These are phyloP conservation scores for Antheraea mylitta DNA, from an alignment of 1,140 invertebrate genomes.

Conservation along the genomic window DNA sequence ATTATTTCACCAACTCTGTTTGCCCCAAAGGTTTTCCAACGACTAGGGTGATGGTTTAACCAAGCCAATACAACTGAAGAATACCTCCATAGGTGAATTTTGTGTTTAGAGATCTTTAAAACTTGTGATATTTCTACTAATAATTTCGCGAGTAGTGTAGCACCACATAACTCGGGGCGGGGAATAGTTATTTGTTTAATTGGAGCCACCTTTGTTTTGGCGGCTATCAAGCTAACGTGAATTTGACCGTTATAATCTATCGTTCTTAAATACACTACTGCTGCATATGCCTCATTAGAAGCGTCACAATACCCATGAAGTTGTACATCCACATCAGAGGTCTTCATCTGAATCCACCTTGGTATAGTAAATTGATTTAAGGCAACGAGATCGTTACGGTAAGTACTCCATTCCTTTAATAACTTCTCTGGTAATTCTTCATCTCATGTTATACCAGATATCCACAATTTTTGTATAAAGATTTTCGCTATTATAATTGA, in stretches of 20 bases:
- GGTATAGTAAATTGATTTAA: not conserved
- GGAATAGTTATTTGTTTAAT: not conserved
- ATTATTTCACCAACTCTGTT: constrained; percentile 1
- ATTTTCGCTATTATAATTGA: not conserved
- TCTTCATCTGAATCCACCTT: not conserved
- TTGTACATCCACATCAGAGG: not conserved
- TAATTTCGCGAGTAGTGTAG: not conserved
- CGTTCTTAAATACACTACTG: not conserved
- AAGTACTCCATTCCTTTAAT: constrained; percentile 5
- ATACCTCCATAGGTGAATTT: not conserved
- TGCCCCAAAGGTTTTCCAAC: not conserved
- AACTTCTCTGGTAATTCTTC: not conserved
- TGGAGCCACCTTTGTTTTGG: not conserved
- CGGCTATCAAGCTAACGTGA: not conserved
- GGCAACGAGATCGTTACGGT: not conserved
- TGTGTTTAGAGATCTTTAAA: not conserved
- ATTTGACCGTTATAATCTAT: not conserved
- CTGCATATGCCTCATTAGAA: not conserved
- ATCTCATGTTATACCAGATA: constrained; percentile 4
- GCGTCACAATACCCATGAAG: not conserved
- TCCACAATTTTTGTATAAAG: constrained; percentile 9
- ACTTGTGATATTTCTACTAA: not conserved
- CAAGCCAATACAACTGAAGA: not conserved
- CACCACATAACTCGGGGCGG: not conserved
- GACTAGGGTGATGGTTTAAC: not conserved